Conservation (phyloP, 2,113 vertebrate genomes). For the Paradoxurus hermaphroditus region DNA sequence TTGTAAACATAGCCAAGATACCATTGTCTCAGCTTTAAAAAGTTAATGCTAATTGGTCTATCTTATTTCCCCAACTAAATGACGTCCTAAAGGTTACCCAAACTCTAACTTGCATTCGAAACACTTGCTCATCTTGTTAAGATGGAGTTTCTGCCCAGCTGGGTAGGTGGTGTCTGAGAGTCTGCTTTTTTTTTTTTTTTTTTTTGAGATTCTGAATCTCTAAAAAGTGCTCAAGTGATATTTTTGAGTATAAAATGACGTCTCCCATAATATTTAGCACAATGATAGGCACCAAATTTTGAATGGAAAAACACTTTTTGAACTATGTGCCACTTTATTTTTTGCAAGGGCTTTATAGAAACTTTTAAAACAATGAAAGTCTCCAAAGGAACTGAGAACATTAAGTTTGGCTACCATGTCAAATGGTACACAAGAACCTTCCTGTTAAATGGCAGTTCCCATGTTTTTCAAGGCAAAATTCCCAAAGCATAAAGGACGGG, state of each 20-base stretch:
- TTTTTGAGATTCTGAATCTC: neutral
- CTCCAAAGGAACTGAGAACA: neutral
- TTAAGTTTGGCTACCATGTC: neutral
- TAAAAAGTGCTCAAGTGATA: neutral
- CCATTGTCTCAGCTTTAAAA: neutral
- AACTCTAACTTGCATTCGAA: neutral
- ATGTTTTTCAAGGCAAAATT: conserved; percentile 14
- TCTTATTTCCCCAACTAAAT: neutral
- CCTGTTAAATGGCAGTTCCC: neutral
- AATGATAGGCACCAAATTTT: neutral
- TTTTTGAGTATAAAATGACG: neutral
- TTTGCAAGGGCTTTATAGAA: neutral
- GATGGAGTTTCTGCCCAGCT: neutral
- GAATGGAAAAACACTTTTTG: conserved; percentile 10
- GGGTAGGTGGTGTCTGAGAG: neutral
- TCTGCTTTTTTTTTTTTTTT: accelerated
- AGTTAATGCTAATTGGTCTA: neutral
- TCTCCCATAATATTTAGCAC: neutral
- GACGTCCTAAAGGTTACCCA: neutral
- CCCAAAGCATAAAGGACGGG: neutral
- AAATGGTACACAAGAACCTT: neutral
- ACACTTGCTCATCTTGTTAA: neutral
- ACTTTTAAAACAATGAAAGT: neutral
- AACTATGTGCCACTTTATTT: neutral
- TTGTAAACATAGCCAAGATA: neutral